Base-by-base conservation (phyloP, 2,888 invertebrate genomes). In the Leptopilina drosophilae region DNA sequence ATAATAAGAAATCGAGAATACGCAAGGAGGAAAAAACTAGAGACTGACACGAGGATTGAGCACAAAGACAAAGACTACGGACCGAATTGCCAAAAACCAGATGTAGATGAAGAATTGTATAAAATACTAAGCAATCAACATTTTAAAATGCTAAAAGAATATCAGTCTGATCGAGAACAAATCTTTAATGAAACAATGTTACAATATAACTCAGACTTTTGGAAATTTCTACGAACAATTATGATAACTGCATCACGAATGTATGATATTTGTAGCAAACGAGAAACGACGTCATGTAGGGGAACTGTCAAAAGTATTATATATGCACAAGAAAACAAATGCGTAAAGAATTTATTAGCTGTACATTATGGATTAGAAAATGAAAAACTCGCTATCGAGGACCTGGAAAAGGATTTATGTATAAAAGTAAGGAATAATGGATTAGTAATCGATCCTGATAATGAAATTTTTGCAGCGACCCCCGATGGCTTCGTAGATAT, bases 401-500 rank as follows among this genome's bases (percentile, higher is more conserved):
- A 80, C 40, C 12, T 83, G 15, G 42, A 15, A 6, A 12, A 15
- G 8, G 26, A 33, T 11, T 56, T 80, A 1, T 49, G 75, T 0
- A 66, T 78, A 76, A 40, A 81, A 11, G 77, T 81, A 8, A 11
- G 40, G 12, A 0, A 14, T 3, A 78, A 79, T 64, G 83, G 83
- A 14, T 69, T 85, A 12, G 80, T 83, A 14, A 81, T 83, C 1
- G 83, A 83, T 64, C 64, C 59, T n/a, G 75, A 65, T 5, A 9
- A 66, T 46, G 62, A 75, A 2, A 80, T 59, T 56, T 67, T 84
- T 7, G 84, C 78, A 26, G 80, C 82, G 26, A 77, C 83, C 5
- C 83, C 83, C 2, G 85, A 85, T 78, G 83, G 84, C 11, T 12
- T 82, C 0, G 80, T 84, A 11, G 84, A 67, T 11, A 1, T 1